Evolutionary conservation across 2,113 vertebrate species (phyloP).

Genomic region (Entelurus aequoreus): DNA sequence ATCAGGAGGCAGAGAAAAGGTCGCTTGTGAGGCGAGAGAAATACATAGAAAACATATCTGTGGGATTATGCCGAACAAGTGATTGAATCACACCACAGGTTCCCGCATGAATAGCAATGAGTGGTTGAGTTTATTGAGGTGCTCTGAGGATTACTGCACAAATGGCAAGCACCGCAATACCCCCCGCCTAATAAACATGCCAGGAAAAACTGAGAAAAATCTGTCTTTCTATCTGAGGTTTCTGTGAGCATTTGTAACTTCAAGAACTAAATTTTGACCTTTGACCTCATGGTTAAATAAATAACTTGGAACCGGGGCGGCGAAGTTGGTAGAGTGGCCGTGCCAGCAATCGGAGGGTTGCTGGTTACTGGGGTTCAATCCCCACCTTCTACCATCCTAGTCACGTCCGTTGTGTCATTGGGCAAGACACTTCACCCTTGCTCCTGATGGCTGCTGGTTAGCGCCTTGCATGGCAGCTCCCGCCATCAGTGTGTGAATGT

Average conservation of each 20-base stretch:
- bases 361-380: too few species aligned
- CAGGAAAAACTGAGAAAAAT: constrained; percentile 24
- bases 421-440: too few species aligned
- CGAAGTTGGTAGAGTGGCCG: too few species aligned
- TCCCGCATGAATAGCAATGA: constrained; percentile 45
- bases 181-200: constrained; percentile 38
- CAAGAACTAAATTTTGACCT: not conserved
- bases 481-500: too few species aligned
- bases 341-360: too few species aligned
- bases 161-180: constrained; percentile 46
- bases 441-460: too few species aligned
- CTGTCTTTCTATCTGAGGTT: constrained; percentile 12
- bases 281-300: not conserved
- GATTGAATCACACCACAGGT: constrained; percentile 20
- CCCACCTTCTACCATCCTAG: too few species aligned
- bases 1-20: constrained; percentile 38
- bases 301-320: too few species aligned
- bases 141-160: constrained; percentile 27
- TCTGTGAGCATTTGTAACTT: not conserved
- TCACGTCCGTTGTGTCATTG: too few species aligned
- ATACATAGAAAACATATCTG: constrained; percentile 39
- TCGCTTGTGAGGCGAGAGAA: constrained; percentile 31
- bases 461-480: too few species aligned
- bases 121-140: constrained; percentile 32
- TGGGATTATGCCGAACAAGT: constrained; percentile 42